These are phyloP conservation scores for Acronicta alni DNA, from an alignment of 2,888 invertebrate genomes.

Conservation along the genomic window DNA sequence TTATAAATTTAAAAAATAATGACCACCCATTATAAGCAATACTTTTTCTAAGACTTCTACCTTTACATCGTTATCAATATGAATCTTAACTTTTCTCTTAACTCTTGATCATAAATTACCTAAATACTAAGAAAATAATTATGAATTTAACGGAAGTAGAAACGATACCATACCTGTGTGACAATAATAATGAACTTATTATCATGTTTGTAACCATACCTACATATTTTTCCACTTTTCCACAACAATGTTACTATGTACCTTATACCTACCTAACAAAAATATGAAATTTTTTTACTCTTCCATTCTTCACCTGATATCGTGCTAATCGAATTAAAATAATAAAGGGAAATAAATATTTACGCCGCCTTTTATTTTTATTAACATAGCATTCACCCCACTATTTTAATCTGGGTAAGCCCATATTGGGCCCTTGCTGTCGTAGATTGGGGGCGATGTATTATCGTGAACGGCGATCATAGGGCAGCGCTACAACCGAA, in stretches of 20 bases:
- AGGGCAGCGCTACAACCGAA: too few species aligned
- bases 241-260: conserved; percentile 61
- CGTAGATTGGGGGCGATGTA: too few species aligned
- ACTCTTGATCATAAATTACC: background rate
- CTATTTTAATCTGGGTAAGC: background rate
- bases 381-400: background rate
- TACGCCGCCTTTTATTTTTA: conserved; percentile 9
- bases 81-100: too few species aligned
- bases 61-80: too few species aligned
- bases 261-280: conserved; percentile 35
- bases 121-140: conserved; percentile 11
- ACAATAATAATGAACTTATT: conserved; percentile 80
- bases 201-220: conserved; percentile 62
- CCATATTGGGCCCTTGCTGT: too few species aligned
- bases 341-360: conserved; percentile 49
- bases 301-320: conserved; percentile 59
- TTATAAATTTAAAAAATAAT: too few species aligned
- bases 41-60: too few species aligned
- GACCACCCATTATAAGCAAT: too few species aligned
- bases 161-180: conserved; percentile 58
- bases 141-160: conserved; percentile 40
- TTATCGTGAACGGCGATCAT: too few species aligned
- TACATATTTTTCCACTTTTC: conserved; percentile 85
- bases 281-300: conserved; percentile 46
- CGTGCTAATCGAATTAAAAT: conserved; percentile 64